Evolutionary conservation across 2,888 invertebrate genomes (phyloP).

Genomic region (Brachynemurus nebulosus): DNA sequence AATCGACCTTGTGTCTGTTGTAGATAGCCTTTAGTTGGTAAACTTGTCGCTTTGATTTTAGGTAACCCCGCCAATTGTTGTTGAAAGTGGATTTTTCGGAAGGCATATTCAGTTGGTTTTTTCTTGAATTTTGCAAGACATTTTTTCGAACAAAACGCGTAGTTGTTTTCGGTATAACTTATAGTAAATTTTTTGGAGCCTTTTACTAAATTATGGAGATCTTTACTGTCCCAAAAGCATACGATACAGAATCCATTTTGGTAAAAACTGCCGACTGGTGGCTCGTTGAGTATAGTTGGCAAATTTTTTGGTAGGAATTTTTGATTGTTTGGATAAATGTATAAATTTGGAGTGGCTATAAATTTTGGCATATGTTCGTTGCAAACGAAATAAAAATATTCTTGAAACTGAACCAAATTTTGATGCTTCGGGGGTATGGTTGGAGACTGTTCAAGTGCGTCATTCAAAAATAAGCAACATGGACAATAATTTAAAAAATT

Average conservation of each 20-base stretch:
- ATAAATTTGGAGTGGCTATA: conserved; percentile 30
- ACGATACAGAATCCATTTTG: conserved; percentile 46
- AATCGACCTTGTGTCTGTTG: conserved; percentile 43
- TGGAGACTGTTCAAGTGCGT: conserved; percentile 28
- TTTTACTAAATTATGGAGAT: conserved; percentile 31
- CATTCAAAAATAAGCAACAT: conserved; percentile 34
- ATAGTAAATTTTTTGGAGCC: conserved; percentile 36
- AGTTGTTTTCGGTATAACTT: conserved; percentile 35
- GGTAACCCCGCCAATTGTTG: conserved; percentile 29
- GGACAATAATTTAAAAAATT: conserved; percentile 42
- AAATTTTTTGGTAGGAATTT: conserved; percentile 33
- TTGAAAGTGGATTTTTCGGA: conserved; percentile 30
- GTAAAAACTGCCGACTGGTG: no score
- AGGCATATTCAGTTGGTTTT: conserved; percentile 36
- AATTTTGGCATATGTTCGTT: conserved; percentile 36
- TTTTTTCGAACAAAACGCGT: conserved; percentile 38
- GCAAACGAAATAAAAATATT: conserved; percentile 48
- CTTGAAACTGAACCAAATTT: conserved; percentile 40
- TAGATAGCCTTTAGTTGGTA: conserved; percentile 44
- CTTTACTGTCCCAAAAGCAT: conserved; percentile 41
- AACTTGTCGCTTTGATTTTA: conserved; percentile 31
- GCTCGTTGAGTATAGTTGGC: no score
- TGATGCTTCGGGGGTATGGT: conserved; percentile 37
- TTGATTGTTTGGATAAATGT: conserved; percentile 28
- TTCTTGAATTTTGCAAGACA: conserved; percentile 40